Evolutionary conservation across 2,888 invertebrate genomes (phyloP), one percentile per base, ranked within the genome.

Genomic region (Stictocephala bisonia): DNA sequence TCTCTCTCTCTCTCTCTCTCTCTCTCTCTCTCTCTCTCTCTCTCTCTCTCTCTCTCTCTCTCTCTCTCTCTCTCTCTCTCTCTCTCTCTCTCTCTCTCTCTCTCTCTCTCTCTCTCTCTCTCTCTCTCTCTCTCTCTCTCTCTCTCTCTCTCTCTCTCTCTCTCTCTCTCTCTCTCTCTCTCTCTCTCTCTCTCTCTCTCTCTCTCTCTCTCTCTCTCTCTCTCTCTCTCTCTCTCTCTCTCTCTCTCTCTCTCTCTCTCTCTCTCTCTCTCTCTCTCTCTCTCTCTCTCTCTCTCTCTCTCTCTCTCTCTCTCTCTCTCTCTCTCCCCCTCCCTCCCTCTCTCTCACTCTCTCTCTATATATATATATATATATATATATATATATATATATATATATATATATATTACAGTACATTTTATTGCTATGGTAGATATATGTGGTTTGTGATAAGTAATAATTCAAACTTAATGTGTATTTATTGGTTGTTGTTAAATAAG

Each of bases 301-400:
- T 50, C 50, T 11, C 50, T 11, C 50, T 11, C 56, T 58, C 15
- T 29, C 60, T 60, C 50, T 50, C 50, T 50, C 50, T 11, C 50
- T 11, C 50, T 11, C 56, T 58, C 15, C 15, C 60, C n/a, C 40
- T 40, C 40, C n/a, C 40, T 40, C 40, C 15, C 15, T 7, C 15
- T 50, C 50, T 50, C 50, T 50, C 50, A 15, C 50, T 50, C 50
- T n/a, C n/a, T n/a, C n/a, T n/a, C n/a, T n/a, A n/a, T n/a, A n/a
- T n/a, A n/a, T n/a, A n/a, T n/a, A n/a, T n/a, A n/a, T n/a, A n/a
- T n/a, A n/a, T n/a, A n/a, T n/a, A n/a, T n/a, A n/a, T n/a, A n/a
- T n/a, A n/a, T n/a, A n/a, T n/a, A n/a, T n/a, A n/a, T n/a, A n/a
- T n/a, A n/a, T n/a, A n/a, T n/a, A n/a, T n/a, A n/a, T n/a, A n/a